A percentile compares a stretch with the other conserved stretches of the same genome.
phyloP scores from a whole-genome alignment of 2,888 invertebrate species.

The Cylindroiulus punctatus region DNA sequence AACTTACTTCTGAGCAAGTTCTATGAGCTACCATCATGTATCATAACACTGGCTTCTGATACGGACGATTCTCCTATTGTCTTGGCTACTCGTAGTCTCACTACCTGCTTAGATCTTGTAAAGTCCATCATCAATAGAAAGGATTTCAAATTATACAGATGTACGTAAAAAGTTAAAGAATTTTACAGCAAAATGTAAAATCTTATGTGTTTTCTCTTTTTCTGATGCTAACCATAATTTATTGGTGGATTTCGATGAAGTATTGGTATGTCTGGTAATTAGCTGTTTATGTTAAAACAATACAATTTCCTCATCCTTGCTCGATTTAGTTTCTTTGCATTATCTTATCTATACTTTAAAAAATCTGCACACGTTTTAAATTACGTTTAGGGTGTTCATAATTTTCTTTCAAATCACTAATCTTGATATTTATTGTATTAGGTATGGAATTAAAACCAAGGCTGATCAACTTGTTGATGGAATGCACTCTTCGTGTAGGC shows the following conservation, averaged over 20 bases:
- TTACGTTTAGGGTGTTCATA: neutral
- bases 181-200: too few relatives aligned
- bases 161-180: neutral
- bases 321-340: too few relatives aligned
- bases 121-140: neutral
- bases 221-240: neutral
- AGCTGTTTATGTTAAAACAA: neutral
- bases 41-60: neutral
- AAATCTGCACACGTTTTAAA: neutral
- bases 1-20: conserved; percentile 37
- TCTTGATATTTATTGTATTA: neutral
- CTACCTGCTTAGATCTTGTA: neutral
- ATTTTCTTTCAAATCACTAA: too few relatives aligned
- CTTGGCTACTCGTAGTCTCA: neutral
- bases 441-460: conserved; percentile 39
- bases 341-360: too few relatives aligned
- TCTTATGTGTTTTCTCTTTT: too few relatives aligned
- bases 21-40: conserved; percentile 29
- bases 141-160: neutral
- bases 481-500: conserved; percentile 20
- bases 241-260: neutral
- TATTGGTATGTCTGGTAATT: neutral
- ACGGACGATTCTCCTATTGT: neutral
- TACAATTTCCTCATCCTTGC: too few relatives aligned
- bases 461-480: conserved; percentile 7